Base-by-base conservation (phyloP, 2,888 invertebrate genomes). In the Beris chalybata region DNA sequence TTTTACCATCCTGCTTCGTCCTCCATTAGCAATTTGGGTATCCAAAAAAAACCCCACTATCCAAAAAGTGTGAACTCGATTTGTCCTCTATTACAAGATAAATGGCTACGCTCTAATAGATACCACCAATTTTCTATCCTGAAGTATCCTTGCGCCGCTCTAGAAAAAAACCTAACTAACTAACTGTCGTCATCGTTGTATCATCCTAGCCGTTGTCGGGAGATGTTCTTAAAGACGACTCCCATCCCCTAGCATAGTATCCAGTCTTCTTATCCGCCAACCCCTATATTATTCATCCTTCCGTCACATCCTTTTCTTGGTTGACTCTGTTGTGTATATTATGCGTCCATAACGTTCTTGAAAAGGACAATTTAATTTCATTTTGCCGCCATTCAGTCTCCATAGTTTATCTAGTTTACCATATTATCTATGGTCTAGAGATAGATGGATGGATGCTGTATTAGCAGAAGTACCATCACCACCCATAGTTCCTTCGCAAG, bases 331-430 rank as follows among this genome's bases (percentile, higher is more conserved):
- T 45, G 47, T 45, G 47, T 45, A 58, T 29, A 15, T 47, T 47
- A 58, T 58, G 58, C 47, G 58, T 58, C 58, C 47, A 47, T 29
- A 47, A 58, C 15, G 58, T 52, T 61, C 61, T 50, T 52, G 50
- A 52, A 61, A 38, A 38, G 61, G 61, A 38, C 61, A 38, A 61
- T 61, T 61, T 61, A 61, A 61, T 61, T 61, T 50, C 61, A 61
- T 61, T 61, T 61, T 61, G 61, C 61, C 61, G 61, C 61, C 61
- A 61, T 61, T 61, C 50, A 61, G 61, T 61, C 61, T 61, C 61
- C 61, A 61, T 50, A 50, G 61, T 61, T 61, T 61, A 61, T 50
- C 43, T 47, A 61, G 52, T 50, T 61, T 52, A 43, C 61, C 52
- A 50, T 61, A 61, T 61, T 52, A 61, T 61, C 61, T 61, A 61